Percentiles rank a stretch among this genome's conserved stretches.
Evolutionary conservation across 2,113 vertebrate species (phyloP).

Genomic region (Nycticryphes semicollaris): DNA sequence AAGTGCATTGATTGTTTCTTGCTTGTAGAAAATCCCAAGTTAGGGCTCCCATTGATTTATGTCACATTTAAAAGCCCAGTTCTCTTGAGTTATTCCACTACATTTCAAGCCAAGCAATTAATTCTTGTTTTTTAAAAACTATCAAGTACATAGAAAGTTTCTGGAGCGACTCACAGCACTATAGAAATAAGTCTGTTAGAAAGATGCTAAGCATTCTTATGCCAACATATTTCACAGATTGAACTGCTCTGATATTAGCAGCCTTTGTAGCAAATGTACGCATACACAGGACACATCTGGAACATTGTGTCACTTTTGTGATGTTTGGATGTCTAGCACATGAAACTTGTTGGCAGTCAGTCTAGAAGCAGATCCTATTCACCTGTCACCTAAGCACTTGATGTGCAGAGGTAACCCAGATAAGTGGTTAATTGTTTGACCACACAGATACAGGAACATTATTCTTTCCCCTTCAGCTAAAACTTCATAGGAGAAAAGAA

Average conservation of each 20-base stretch:
- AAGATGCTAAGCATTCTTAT: background rate
- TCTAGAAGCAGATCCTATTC: background rate
- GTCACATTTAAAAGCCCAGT: conserved; percentile 67
- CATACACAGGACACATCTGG: background rate
- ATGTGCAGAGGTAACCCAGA: background rate
- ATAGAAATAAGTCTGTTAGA: conserved; percentile 34
- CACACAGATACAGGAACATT: background rate
- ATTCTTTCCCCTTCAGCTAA: background rate
- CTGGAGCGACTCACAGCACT: background rate
- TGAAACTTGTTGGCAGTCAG: conserved; percentile 10
- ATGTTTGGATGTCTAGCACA: background rate
- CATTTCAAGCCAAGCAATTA: conserved; percentile 63
- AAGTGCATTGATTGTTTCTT: conserved; percentile 72
- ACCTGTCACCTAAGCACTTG: background rate
- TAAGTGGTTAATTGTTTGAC: background rate
- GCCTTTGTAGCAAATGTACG: background rate
- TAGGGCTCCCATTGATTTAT: conserved; percentile 73
- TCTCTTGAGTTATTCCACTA: conserved; percentile 71
- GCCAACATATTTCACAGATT: conserved; percentile 32
- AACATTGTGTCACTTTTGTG: background rate
- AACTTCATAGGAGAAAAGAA: background rate
- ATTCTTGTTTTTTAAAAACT: conserved; percentile 36
- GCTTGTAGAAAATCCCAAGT: conserved; percentile 70
- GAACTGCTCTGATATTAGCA: background rate
- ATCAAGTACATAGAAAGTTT: conserved; percentile 22